These are phyloP conservation scores for Xiphophorus hellerii DNA, from an alignment of 2,113 vertebrate species.

Conservation along the genomic window DNA sequence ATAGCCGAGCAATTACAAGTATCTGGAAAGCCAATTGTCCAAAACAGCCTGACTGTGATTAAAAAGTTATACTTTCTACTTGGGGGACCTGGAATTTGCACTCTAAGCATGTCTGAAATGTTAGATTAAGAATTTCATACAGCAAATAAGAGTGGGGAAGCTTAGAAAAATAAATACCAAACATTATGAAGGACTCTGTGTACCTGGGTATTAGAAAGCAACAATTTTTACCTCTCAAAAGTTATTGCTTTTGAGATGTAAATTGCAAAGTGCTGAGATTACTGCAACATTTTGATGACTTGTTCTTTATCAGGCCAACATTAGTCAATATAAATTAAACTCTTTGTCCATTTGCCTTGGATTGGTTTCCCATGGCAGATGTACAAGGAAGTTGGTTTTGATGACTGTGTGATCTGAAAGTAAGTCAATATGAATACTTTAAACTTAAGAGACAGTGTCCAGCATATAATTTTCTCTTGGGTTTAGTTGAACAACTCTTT, in stretches of 20 bases:
- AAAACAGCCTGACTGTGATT: background rate
- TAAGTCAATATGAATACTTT: background rate
- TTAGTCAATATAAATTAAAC: too few relatives aligned
- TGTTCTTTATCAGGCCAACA: too few relatives aligned
- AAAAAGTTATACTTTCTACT: background rate
- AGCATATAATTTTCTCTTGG: background rate
- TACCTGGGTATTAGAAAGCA: background rate
- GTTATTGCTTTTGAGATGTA: too few relatives aligned
- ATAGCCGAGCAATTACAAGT: background rate
- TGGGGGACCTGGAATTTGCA: background rate
- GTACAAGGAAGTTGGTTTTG: background rate
- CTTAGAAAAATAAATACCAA: background rate
- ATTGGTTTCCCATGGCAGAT: background rate
- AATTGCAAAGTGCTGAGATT: too few relatives aligned
- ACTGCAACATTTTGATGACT: too few relatives aligned
- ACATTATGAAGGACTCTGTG: too few relatives aligned
- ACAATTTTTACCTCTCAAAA: background rate
- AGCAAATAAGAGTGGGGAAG: background rate
- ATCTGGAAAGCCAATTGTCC: background rate
- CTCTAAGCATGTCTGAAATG: background rate
- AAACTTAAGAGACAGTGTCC: background rate
- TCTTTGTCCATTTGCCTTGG: too few relatives aligned
- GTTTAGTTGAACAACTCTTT: slow-evolving; percentile 2
- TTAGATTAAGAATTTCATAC: background rate
- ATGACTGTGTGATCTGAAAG: background rate